Conservation (phyloP, 2,113 vertebrate genomes). For the Aleadryas rufinucha region DNA sequence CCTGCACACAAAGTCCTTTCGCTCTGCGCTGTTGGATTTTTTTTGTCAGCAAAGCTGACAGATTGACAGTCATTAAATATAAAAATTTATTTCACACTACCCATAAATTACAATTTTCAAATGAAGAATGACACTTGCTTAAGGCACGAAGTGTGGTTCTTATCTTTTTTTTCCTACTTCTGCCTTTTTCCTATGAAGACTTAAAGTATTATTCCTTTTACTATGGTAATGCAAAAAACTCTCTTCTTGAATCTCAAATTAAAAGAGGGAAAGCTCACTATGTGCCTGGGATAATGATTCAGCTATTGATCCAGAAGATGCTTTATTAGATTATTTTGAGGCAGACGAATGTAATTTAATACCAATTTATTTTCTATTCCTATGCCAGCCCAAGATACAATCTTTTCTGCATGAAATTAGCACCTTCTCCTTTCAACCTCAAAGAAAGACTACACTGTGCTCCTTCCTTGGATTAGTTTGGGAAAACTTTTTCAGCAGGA, state of each 20-base stretch:
- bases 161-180: neutral
- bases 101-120: constrained; percentile 1
- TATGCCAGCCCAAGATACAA: neutral
- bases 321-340: constrained; percentile 47
- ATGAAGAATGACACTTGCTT: constrained; percentile 13
- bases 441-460: neutral
- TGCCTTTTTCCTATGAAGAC: neutral
- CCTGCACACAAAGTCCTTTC: neutral
- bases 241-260: constrained; percentile 22
- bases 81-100: neutral
- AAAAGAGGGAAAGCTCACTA: neutral
- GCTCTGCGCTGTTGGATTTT: neutral
- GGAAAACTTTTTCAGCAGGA: neutral
- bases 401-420: constrained; percentile 21
- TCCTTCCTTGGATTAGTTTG: neutral
- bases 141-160: neutral
- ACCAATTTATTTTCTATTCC: constrained; percentile 34
- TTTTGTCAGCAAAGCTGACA: neutral
- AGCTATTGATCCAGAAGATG: constrained; percentile 39
- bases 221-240: neutral
- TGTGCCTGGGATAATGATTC: constrained; percentile 10
- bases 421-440: constrained; percentile 25
- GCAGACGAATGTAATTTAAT: constrained; percentile 23
- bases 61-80: neutral
- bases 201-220: neutral